These are phyloP conservation scores for Parnassius mnemosyne DNA, from an alignment of 2,888 invertebrate genomes.

Conservation along the genomic window DNA sequence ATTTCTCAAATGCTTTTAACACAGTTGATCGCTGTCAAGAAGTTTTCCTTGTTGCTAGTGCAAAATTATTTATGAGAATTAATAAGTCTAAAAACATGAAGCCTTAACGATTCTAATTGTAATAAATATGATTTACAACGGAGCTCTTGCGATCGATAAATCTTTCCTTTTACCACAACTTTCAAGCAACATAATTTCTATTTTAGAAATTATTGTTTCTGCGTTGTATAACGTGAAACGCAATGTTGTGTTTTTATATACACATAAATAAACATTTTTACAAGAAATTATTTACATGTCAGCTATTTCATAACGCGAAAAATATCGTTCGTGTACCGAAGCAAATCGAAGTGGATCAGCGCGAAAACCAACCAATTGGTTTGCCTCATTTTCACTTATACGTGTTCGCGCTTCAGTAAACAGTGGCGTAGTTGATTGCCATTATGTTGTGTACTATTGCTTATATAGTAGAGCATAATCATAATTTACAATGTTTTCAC, in stretches of 20 bases:
- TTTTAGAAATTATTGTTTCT: constrained; percentile 7
- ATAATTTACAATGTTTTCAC: constrained; percentile 13
- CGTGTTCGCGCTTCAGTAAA: constrained; percentile 12
- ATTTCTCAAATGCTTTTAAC: too few relatives aligned
- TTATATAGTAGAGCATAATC: constrained; percentile 2
- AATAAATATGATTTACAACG: constrained; percentile 22
- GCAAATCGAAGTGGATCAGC: constrained; percentile 6
- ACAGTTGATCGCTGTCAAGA: neutral
- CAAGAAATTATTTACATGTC: neutral
- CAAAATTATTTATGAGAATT: constrained; percentile 2
- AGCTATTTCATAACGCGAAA: neutral
- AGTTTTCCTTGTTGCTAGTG: neutral
- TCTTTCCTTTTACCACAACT: constrained; percentile 5
- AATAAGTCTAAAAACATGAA: constrained; percentile 12
- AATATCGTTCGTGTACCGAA: neutral
- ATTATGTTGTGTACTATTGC: constrained; percentile 13
- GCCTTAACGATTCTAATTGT: constrained; percentile 19
- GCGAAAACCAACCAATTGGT: constrained; percentile 10
- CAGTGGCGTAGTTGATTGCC: constrained; percentile 3
- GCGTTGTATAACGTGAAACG: neutral
- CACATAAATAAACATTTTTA: neutral
- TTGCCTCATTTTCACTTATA: constrained; percentile 13
- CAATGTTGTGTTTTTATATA: constrained; percentile 2
- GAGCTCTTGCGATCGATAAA: constrained; percentile 11
- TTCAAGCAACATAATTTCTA: constrained; percentile 9